phyloP scores from a whole-genome alignment of 1,140 invertebrate genomes.

The Planococcus citri region DNA sequence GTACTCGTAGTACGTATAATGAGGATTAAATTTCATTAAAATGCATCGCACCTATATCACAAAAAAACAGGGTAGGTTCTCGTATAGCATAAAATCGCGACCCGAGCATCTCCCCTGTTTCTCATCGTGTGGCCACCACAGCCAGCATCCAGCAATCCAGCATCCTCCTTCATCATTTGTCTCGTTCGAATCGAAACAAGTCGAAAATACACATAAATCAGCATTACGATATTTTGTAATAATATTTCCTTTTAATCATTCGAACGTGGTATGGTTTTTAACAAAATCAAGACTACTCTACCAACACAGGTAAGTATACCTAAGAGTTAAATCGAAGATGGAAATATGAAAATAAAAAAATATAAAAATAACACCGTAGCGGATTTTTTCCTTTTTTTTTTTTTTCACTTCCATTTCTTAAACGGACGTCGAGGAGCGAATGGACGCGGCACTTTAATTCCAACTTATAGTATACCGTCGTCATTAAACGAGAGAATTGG shows the following conservation, averaged over 20 bases:
- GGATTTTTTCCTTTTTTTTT: conserved; percentile 15
- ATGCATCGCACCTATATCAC: neutral
- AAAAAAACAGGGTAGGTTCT: too few relatives aligned
- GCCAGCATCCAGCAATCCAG: too few relatives aligned
- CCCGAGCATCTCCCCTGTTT: too few relatives aligned
- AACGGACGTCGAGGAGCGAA: conserved; percentile 13
- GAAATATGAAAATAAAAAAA: neutral
- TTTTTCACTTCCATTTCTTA: too few relatives aligned
- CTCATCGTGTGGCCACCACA: neutral
- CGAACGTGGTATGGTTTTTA: neutral
- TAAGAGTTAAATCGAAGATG: too few relatives aligned
- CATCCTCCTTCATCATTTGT: too few relatives aligned
- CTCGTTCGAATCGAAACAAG: neutral
- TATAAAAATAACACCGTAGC: conserved; percentile 6
- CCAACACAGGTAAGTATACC: neutral
- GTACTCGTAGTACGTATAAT: too few relatives aligned
- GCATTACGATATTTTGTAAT: conserved; percentile 10
- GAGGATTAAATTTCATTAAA: neutral
- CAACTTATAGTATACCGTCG: neutral
- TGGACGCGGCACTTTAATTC: conserved; percentile 10
- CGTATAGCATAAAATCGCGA: too few relatives aligned
- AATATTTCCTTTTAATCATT: conserved; percentile 11
- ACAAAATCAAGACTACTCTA: neutral
- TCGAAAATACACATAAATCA: conserved; percentile 6
- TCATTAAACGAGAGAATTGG: conserved; percentile 16